Evolutionary conservation across 1,140 invertebrate species (phyloP).

Genomic region (Sipha flava): DNA sequence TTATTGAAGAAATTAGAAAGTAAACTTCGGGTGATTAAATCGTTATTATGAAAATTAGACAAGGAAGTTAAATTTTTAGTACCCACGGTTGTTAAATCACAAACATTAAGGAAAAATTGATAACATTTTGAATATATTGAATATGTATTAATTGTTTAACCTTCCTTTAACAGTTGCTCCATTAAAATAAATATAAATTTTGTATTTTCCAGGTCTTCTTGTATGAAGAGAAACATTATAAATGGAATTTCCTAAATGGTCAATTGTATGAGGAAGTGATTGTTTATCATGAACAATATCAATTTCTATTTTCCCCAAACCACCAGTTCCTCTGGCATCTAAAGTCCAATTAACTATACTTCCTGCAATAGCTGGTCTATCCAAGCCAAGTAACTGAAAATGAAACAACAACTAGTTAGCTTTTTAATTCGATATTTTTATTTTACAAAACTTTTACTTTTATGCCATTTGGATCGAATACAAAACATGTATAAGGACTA

Average conservation of each 20-base stretch:
- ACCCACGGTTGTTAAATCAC: no score
- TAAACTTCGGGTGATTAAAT: no score
- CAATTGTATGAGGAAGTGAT: constrained; percentile 72
- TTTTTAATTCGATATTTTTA: background rate
- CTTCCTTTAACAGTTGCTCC: constrained; percentile 85
- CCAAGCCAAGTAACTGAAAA: constrained; percentile 54
- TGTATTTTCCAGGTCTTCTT: constrained; percentile 79
- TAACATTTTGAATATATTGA: no score
- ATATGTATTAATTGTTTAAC: background rate
- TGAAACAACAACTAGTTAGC: background rate
- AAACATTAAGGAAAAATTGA: no score
- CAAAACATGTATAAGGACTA: constrained; percentile 92
- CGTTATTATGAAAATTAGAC: no score
- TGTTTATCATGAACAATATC: constrained; percentile 79
- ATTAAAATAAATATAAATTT: constrained; percentile 90
- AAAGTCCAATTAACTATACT: constrained; percentile 66
- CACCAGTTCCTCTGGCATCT: constrained; percentile 74
- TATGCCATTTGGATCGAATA: constrained; percentile 88
- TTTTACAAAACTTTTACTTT: constrained; percentile 49
- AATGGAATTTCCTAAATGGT: constrained; percentile 69
- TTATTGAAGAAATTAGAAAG: no score
- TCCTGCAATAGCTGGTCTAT: constrained; percentile 54
- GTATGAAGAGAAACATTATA: constrained; percentile 86
- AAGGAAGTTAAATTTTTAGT: no score
- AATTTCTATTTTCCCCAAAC: constrained; percentile 76